phyloP scores from a whole-genome alignment of 2,113 vertebrate genomes.

The Cervus canadensis region DNA sequence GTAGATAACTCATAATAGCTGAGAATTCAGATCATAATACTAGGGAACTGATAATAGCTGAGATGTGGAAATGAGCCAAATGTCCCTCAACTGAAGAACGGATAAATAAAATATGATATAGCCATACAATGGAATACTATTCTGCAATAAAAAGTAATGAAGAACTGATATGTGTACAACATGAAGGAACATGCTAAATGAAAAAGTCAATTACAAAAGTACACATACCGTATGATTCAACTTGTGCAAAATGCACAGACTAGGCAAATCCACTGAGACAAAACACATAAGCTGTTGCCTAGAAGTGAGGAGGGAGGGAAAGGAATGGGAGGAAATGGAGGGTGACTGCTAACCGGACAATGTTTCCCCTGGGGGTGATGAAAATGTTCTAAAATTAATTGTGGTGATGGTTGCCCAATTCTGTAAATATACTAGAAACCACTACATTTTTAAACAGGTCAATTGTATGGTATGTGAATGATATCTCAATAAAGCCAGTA shows the following conservation, averaged over 20 bases:
- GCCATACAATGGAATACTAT: not conserved
- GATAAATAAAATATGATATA: not conserved
- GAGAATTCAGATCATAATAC: not conserved
- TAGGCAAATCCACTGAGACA: not conserved
- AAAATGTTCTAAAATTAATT: not conserved
- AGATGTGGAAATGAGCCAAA: not conserved
- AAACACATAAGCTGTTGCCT: not conserved
- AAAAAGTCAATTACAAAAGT: not conserved
- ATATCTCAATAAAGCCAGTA: not conserved
- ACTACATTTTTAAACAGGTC: not conserved
- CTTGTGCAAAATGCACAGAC: not conserved
- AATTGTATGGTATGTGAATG: not conserved
- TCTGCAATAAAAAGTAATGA: not conserved
- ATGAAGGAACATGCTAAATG: not conserved
- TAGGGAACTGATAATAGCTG: not conserved
- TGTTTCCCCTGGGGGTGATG: not conserved
- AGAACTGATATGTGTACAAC: not conserved
- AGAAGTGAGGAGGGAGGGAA: not conserved
- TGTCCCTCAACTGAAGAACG: not conserved
- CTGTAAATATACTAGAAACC: not conserved
- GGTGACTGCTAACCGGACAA: not conserved
- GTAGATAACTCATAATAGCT: not conserved
- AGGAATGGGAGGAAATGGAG: not conserved
- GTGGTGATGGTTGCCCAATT: not conserved
- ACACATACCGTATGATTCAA: not conserved